A percentile compares a stretch with the other conserved stretches of the same genome.
phyloP scores from a whole-genome alignment of 2,113 vertebrate genomes.

The Onychostruthus taczanowskii region DNA sequence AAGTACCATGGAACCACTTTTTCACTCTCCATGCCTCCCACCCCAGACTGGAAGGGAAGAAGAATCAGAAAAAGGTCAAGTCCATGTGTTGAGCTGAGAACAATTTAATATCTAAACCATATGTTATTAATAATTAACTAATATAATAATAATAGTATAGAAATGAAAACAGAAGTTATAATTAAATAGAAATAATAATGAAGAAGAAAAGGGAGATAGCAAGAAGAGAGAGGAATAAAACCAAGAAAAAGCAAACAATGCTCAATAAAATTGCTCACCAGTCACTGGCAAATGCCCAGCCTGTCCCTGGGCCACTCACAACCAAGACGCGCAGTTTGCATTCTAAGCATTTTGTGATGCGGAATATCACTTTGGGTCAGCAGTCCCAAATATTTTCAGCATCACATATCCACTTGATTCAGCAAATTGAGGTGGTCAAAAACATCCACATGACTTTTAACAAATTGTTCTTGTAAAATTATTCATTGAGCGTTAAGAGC shows the following conservation, averaged over 20 bases:
- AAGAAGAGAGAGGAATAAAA: neutral
- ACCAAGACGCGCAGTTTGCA: accelerated
- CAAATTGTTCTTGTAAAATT: neutral
- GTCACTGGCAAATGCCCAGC: neutral
- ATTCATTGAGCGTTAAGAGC: neutral
- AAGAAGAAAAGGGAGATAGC: neutral
- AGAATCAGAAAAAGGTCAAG: neutral
- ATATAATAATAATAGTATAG: neutral
- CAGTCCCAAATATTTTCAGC: neutral
- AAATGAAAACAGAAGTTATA: neutral
- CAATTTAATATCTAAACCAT: neutral
- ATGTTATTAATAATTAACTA: neutral
- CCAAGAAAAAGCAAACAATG: neutral
- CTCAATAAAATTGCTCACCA: neutral
- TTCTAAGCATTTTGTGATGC: accelerated
- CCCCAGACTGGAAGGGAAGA: accelerated
- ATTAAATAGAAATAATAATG: neutral
- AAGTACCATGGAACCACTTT: neutral
- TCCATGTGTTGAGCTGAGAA: neutral
- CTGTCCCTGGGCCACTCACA: neutral
- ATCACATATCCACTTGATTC: neutral
- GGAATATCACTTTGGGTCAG: neutral
- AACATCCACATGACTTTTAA: neutral
- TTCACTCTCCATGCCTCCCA: accelerated
- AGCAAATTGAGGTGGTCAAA: neutral